Evolutionary conservation across 37 sponge, comb jelly and placozoan species (phyloP), one percentile per base, ranked within the genome.

Genomic region (Halisarca cf. caerulea): DNA sequence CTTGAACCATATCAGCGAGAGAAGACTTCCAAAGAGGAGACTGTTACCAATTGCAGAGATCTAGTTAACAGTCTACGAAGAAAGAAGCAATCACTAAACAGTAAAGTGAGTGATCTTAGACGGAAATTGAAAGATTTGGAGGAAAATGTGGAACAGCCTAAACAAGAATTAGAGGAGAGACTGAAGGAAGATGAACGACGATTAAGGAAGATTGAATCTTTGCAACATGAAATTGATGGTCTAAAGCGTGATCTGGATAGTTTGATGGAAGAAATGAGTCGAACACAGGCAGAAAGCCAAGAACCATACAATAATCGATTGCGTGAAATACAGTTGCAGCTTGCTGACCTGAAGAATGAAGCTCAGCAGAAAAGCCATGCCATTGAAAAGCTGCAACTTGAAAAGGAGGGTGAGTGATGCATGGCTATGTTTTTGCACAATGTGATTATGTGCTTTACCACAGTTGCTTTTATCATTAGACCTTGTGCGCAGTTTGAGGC

Each of bases 161-260:
- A 59, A 30, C 83, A 89, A 69, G 95, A 94, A 21, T 41, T 89
- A 55, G 87, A 91, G 51, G 79, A 91, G 59, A 86, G 79, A 60
- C 78, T 84, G 62, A 66, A 71, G 40, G 82, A 91, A 45, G 95
- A 94, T 68, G 85, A 79, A 24, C n/a, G 41, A 2, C 42, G 95
- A 40, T 32, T 72, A 58, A 80, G 79, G 59, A 86, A 78, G 17
- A 69, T 94, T 1, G 79, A 60, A 36, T 30, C 30, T 7, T 28
- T 88, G 33, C 62, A 41, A 27, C 80, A 38, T 17, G 91, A 94
- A 51, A 89, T 94, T 25, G 83, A 90, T 81, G 83, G 83, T 2
- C 87, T 84, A 58, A 37, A 51, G 36, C 34, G 43, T 58, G 88
- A 83, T 8, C 74, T 91, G 54, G 87, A 79, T 15, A 25, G 59